Conservation (phyloP, 1,140 invertebrate species). For the Euura lappo region DNA sequence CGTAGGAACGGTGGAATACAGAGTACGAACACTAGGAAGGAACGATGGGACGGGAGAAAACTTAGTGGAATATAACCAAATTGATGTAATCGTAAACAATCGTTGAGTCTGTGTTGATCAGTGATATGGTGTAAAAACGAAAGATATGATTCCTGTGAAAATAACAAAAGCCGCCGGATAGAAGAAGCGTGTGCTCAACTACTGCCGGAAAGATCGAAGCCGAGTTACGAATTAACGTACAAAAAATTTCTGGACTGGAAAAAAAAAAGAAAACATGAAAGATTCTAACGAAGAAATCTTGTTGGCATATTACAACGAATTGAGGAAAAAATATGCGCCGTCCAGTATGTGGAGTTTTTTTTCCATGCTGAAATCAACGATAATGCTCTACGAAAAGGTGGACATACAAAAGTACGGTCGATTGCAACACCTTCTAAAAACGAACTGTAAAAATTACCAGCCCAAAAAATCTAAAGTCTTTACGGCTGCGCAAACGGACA, state of each 20-base stretch:
- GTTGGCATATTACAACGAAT: not conserved
- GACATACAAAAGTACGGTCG: slow-evolving; percentile 15
- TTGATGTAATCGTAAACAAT: not conserved
- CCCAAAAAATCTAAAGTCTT: slow-evolving; percentile 16
- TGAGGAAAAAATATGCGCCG: not conserved
- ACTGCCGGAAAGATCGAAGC: not conserved
- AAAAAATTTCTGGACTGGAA: not conserved
- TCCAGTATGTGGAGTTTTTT: slow-evolving; percentile 16
- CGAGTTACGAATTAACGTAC: not conserved
- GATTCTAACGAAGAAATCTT: not conserved
- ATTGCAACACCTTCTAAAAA: slow-evolving; percentile 20
- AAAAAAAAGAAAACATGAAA: not conserved
- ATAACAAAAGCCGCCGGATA: not conserved
- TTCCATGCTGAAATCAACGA: slow-evolving; percentile 21
- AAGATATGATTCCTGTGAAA: not conserved
- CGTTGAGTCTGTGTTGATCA: not conserved
- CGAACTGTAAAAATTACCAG: slow-evolving; percentile 8
- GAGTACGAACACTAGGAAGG: no score
- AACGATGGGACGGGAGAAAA: not conserved
- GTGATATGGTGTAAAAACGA: not conserved
- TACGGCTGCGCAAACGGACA: not conserved
- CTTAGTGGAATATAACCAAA: not conserved
- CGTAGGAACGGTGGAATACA: no score
- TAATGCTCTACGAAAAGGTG: slow-evolving; percentile 18
- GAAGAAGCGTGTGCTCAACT: not conserved